A percentile compares a stretch with the other conserved stretches of the same genome.
phyloP scores from a whole-genome alignment of 2,888 invertebrate species.

The Gryllus longicercus region DNA sequence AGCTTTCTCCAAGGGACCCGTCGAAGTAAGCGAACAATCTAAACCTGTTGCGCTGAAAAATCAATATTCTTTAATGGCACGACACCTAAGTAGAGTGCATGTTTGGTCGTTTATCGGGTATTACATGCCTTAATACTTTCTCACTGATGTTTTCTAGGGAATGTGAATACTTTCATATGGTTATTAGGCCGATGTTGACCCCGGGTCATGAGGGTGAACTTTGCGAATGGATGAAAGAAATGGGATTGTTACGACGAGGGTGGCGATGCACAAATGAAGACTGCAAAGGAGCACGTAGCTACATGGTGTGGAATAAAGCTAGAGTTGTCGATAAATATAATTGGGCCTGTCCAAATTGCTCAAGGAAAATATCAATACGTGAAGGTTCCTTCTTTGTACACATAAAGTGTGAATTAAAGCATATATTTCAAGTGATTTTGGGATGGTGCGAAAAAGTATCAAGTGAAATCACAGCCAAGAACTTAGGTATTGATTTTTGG shows the following conservation, averaged over 20 bases:
- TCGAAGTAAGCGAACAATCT: background rate
- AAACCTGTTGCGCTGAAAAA: conserved; percentile 7
- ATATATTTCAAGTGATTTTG: conserved; percentile 58
- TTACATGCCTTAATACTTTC: background rate
- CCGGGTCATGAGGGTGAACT: conserved; percentile 54
- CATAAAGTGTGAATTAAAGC: conserved; percentile 60
- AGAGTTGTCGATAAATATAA: conserved; percentile 53
- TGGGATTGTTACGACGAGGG: conserved; percentile 49
- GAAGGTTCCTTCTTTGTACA: conserved; percentile 59
- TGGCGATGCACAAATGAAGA: conserved; percentile 46
- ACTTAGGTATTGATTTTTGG: conserved; percentile 52
- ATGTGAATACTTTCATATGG: conserved; percentile 49
- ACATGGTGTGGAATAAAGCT: conserved; percentile 51
- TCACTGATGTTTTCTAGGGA: conserved; percentile 42
- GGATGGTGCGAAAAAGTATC: conserved; percentile 66
- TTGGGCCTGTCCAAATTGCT: conserved; percentile 52
- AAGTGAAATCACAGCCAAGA: conserved; percentile 50
- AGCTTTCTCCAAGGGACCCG: conserved; percentile 9
- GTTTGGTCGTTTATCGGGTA: background rate
- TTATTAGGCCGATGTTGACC: conserved; percentile 51
- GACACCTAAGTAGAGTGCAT: too few relatives aligned
- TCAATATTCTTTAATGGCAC: background rate
- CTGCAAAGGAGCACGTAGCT: conserved; percentile 46
- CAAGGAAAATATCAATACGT: conserved; percentile 49
- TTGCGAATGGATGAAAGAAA: conserved; percentile 53